These are phyloP conservation scores for Molorchus minor DNA, from an alignment of 2,888 invertebrate species.

Conservation along the genomic window DNA sequence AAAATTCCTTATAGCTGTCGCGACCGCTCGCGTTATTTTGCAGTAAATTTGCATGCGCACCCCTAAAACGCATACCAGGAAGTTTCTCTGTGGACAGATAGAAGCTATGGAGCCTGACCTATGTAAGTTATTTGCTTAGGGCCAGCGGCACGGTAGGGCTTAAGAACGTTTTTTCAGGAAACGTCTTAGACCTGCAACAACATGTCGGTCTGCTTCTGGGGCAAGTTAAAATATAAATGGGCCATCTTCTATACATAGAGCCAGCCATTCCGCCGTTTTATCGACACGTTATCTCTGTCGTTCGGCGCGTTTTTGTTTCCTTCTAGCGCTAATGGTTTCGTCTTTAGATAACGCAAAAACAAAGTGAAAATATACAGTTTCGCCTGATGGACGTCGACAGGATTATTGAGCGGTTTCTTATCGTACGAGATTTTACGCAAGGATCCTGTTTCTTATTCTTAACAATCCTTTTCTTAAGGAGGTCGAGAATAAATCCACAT, in stretches of 20 bases:
- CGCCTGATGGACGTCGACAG: too few species aligned
- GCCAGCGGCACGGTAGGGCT: conserved; percentile 10
- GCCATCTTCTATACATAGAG: conserved; percentile 15
- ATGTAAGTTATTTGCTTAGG: conserved; percentile 27
- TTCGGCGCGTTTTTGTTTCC: too few species aligned
- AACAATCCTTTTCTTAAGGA: too few species aligned
- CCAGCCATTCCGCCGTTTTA: conserved; percentile 11
- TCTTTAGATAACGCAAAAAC: too few species aligned
- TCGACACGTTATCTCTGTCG: conserved; percentile 9
- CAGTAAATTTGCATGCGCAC: conserved; percentile 25
- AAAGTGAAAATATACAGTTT: too few species aligned
- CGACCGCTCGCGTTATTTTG: conserved; percentile 18
- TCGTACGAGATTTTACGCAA: too few species aligned
- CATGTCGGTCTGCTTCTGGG: conserved; percentile 21
- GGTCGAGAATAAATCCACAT: too few species aligned
- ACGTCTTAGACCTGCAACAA: conserved; percentile 18
- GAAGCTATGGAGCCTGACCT: conserved; percentile 20
- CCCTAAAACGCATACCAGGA: conserved; percentile 26
- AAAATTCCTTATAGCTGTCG: conserved; percentile 24
- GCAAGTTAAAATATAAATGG: conserved; percentile 17
- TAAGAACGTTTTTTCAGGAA: conserved; percentile 15
- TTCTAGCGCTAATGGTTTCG: too few species aligned
- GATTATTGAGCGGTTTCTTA: too few species aligned
- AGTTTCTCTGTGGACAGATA: conserved; percentile 17
- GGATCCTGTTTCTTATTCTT: too few species aligned